Evolutionary conservation across 2,113 vertebrate species (phyloP).

Genomic region (Lophius piscatorius): DNA sequence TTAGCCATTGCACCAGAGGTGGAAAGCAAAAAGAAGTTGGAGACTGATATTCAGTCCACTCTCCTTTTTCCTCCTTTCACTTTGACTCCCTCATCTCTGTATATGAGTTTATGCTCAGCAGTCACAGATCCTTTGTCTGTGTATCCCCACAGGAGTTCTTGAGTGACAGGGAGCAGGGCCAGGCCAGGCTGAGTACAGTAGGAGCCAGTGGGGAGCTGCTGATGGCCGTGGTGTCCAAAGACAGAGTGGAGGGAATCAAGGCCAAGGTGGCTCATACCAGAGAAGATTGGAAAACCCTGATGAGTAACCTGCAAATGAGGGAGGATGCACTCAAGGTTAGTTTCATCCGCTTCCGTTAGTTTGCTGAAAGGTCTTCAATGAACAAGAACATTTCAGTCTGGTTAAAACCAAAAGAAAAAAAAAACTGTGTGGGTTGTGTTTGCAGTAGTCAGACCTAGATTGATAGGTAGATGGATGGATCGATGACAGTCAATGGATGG

Average conservation of each 20-base stretch:
- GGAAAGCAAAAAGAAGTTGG: conserved; percentile 34
- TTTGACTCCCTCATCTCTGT: conserved; percentile 34
- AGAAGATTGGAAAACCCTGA: conserved; percentile 92
- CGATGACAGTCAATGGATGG: too few relatives aligned
- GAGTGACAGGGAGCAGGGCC: conserved; percentile 91
- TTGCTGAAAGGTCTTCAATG: not conserved
- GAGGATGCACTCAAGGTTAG: conserved; percentile 90
- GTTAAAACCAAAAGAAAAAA: too few relatives aligned
- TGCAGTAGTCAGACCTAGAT: too few relatives aligned
- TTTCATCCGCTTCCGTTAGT: too few relatives aligned
- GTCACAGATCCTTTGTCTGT: conserved; percentile 59
- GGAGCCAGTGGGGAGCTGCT: conserved; percentile 89
- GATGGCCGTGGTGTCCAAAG: conserved; percentile 84
- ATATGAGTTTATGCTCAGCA: conserved; percentile 47
- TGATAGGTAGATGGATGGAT: too few relatives aligned
- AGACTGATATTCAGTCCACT: conserved; percentile 16
- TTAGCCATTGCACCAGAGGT: conserved; percentile 6
- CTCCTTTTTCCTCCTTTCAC: not conserved
- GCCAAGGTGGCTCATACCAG: conserved; percentile 85
- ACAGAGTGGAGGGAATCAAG: conserved; percentile 84
- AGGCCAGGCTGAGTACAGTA: conserved; percentile 87
- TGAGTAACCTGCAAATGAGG: conserved; percentile 88
- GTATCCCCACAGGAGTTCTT: conserved; percentile 87
- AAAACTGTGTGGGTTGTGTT: too few relatives aligned
- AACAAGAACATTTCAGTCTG: not conserved